A percentile compares a stretch with the other conserved stretches of the same genome.
These are phyloP conservation scores for Rhynchotus rufescens DNA, from an alignment of 2,797 vertebrate genomes.

Conservation along the genomic window DNA sequence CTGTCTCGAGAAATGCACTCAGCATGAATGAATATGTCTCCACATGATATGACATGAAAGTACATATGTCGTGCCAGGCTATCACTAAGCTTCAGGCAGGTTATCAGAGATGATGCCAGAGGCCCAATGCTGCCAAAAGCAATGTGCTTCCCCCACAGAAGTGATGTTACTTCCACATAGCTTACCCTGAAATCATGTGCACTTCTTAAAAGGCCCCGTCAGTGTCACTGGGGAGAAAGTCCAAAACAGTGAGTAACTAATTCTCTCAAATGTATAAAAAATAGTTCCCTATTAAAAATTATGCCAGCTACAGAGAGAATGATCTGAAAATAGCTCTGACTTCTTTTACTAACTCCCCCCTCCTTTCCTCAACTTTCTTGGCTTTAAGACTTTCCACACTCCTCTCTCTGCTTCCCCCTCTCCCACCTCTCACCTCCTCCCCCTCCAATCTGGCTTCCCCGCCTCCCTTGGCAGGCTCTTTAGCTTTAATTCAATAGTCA, in stretches of 20 bases:
- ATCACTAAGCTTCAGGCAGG: conserved; percentile 65
- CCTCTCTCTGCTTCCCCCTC: conserved; percentile 79
- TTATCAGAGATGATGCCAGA: conserved; percentile 70
- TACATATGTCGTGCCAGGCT: conserved; percentile 67
- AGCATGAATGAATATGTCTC: conserved; percentile 60
- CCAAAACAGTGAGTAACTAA: conserved; percentile 35
- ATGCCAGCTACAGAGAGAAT: conserved; percentile 50
- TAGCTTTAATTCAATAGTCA: conserved; percentile 84
- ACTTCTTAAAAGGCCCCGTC: not conserved
- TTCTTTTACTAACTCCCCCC: conserved; percentile 76
- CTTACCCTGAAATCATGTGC: not conserved
- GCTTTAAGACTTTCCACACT: conserved; percentile 81
- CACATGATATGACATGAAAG: conserved; percentile 68
- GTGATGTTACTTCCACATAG: not conserved
- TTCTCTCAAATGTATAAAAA: conserved; percentile 65
- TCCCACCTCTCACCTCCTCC: conserved; percentile 85
- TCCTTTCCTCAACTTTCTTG: conserved; percentile 79
- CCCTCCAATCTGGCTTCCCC: conserved; percentile 84
- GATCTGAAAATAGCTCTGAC: conserved; percentile 74
- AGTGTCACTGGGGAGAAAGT: fast-evolving
- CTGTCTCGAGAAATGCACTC: conserved; percentile 77
- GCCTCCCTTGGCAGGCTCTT: conserved; percentile 83
- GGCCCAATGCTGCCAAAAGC: conserved; percentile 37
- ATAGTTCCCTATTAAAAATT: conserved; percentile 77
- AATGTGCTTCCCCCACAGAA: not conserved